These are phyloP conservation scores for Aphrocallistes beatrix DNA, from an alignment of 37 sponge, comb jelly and placozoan species.

Conservation along the genomic window DNA sequence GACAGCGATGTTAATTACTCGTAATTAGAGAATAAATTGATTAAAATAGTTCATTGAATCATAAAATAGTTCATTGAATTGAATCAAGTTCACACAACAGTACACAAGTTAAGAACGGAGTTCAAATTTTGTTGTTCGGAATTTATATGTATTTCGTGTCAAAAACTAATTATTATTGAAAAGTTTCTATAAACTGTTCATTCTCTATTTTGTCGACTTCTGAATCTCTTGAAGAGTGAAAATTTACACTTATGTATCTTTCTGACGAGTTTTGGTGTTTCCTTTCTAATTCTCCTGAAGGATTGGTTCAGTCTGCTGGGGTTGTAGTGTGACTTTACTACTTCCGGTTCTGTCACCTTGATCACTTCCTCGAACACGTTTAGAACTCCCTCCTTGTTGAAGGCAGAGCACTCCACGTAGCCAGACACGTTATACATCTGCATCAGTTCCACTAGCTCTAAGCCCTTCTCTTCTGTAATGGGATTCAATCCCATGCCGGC, in stretches of 20 bases:
- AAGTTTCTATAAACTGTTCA: background rate
- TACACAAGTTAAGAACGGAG: too few species aligned
- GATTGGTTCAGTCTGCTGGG: background rate
- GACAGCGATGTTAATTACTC: too few species aligned
- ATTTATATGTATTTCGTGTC: too few species aligned
- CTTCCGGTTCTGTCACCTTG: background rate
- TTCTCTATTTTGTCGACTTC: background rate
- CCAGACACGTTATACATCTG: background rate
- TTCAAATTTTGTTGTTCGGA: too few species aligned
- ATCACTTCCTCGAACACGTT: background rate
- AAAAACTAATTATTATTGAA: too few species aligned
- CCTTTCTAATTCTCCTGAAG: background rate
- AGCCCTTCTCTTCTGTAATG: background rate
- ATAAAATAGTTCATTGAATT: too few species aligned
- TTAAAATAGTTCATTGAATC: too few species aligned
- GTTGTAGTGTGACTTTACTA: background rate
- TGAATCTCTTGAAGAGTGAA: background rate
- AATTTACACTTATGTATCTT: background rate
- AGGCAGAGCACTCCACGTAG: slow-evolving; percentile 7
- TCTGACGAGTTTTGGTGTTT: background rate
- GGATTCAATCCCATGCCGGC: background rate
- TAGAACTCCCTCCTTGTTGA: background rate
- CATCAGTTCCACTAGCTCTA: background rate
- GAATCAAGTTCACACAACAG: too few species aligned
- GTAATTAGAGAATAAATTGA: too few species aligned